Evolutionary conservation across 2,888 invertebrate species (phyloP).

Genomic region (Drosophila imparisetae): DNA sequence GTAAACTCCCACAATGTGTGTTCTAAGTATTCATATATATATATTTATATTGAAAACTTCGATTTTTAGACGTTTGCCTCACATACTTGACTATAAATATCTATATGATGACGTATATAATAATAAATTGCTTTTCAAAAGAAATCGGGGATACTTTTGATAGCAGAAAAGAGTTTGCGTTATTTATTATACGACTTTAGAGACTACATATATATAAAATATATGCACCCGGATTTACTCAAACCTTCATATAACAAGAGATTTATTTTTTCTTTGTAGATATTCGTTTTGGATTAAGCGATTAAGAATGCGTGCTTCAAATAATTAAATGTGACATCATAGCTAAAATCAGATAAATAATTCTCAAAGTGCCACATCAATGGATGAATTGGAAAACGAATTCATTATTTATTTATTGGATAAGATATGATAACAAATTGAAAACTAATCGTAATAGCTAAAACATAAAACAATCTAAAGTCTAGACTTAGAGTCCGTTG

Average conservation of each 20-base stretch:
- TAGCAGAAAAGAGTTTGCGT: not conserved
- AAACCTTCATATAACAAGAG: not conserved
- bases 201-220: not conserved
- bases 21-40: not conserved
- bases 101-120: not conserved
- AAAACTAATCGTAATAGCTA: constrained; percentile 14
- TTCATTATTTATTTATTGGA: not conserved
- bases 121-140: not conserved
- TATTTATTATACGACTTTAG: not conserved
- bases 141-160: not conserved
- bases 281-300: not conserved
- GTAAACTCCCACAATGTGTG: too few relatives aligned
- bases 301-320: not conserved
- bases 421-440: not conserved
- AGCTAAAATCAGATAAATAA: not conserved
- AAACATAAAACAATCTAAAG: constrained; percentile 11
- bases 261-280: constrained; percentile 5
- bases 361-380: constrained; percentile 22
- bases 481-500: constrained; percentile 20
- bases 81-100: not conserved
- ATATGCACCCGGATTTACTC: not conserved
- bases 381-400: not conserved
- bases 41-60: not conserved
- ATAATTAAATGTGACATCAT: not conserved
- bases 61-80: too few relatives aligned